phyloP scores from a whole-genome alignment of 1,140 invertebrate genomes.

The Micrasema longulum region DNA sequence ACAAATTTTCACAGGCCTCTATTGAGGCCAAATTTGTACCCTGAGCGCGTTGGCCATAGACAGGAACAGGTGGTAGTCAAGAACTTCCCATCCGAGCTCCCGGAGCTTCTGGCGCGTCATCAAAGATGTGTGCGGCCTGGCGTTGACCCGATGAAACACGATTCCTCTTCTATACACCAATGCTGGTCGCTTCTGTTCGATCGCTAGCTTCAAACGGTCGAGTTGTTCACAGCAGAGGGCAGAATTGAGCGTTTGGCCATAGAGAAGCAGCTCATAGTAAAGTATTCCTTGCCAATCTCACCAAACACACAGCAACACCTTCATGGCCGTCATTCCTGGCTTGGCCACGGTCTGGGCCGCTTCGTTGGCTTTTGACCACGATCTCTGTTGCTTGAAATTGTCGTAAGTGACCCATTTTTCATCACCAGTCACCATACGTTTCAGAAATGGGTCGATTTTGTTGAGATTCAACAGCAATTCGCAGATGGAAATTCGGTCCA shows the following conservation, averaged over 20 bases:
- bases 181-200: constrained; percentile 19
- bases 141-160: constrained; percentile 18
- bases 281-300: constrained; percentile 18
- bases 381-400: constrained; percentile 4
- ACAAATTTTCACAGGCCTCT: constrained; percentile 21
- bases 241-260: constrained; percentile 16
- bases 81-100: constrained; percentile 18
- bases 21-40: constrained; percentile 25
- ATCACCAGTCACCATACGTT: no score
- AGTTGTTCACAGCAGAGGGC: constrained; percentile 10
- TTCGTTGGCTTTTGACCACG: constrained; percentile 19
- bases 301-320: constrained; percentile 24
- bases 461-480: constrained; percentile 16
- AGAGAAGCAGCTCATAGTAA: no score
- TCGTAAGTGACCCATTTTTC: no score
- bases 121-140: constrained; percentile 22
- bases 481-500: constrained; percentile 20
- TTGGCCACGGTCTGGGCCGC: constrained; percentile 17
- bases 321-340: constrained; percentile 18
- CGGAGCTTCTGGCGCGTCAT: constrained; percentile 20
- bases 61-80: not conserved
- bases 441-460: constrained; percentile 22
- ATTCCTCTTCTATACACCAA: constrained; percentile 18
- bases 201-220: constrained; percentile 17
- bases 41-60: constrained; percentile 7